Evolutionary conservation across 2,113 vertebrate genomes (phyloP), one percentile per base, ranked within the genome.

Genomic region (Vidua macroura): DNA sequence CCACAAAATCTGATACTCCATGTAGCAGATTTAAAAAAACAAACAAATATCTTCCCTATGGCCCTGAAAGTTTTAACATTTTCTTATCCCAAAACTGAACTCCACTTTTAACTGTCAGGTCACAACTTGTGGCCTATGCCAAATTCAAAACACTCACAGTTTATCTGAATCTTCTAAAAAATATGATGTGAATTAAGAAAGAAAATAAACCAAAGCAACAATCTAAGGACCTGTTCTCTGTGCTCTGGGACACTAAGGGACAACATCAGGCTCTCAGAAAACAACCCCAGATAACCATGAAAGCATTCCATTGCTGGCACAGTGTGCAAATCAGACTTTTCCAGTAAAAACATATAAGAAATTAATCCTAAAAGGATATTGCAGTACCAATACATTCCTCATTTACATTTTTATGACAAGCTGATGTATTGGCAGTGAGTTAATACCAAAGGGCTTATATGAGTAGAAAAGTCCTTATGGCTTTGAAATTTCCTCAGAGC

Each of bases 321-420:
- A 82, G 12, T 35, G 31, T 52, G 25, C 58, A 84, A 64, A 83
- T 33, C 5, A 86, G 16, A 53, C 24, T 25, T n/a, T 66, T 58
- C 33, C 76, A 62, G 46, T 15, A 86, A 64, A 48, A 82, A 30
- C 18, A 19, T 21, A 2, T 20, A 77, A 55, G 37, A 69, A 92
- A 46, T 49, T 39, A 51, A 72, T 39, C 24, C 11, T 74, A 84
- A 49, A 92, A 93, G 25, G 33, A 51, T 62, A 74, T 2, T 72
- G 52, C 49, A 72, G n/a, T 11, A 76, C 41, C 24, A 69, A 60
- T 53, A 52, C 10, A 74, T 30, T 46, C 24, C 28, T 83, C 48
- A 91, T 94, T 96, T 92, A 75, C 63, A 91, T 91, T 66, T 75
- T 92, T 73, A 86, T 83, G 81, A 73, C 70, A 96, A 92, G 51